A percentile compares a stretch with the other conserved stretches of the same genome.
These are phyloP conservation scores for Conops quadrifasciatus DNA, from an alignment of 2,888 invertebrate genomes.

Conservation along the genomic window DNA sequence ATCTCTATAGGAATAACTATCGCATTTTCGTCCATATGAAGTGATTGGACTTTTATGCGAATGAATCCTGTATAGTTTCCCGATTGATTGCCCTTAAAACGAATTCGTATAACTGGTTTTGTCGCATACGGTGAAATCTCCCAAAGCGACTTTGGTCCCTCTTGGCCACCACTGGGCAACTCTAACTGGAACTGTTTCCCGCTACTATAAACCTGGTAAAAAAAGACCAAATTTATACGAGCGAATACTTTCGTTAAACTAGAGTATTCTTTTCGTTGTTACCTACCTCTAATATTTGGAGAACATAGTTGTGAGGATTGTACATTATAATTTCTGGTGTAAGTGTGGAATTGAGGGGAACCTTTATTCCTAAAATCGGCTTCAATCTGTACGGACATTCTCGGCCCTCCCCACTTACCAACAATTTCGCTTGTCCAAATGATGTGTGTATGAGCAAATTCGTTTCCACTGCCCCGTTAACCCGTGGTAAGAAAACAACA, in stretches of 20 bases:
- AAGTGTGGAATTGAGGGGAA: constrained; percentile 91
- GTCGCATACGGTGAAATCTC: constrained; percentile 88
- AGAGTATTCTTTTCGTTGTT: neutral
- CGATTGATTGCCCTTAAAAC: constrained; percentile 78
- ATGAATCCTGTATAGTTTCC: constrained; percentile 88
- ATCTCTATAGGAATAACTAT: constrained; percentile 86
- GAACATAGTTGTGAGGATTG: constrained; percentile 88
- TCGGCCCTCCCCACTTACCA: constrained; percentile 84
- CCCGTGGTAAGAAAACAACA: constrained; percentile 93
- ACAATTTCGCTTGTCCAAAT: constrained; percentile 87
- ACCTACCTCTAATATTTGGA: constrained; percentile 82
- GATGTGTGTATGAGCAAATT: constrained; percentile 94
- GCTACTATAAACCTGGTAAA: constrained; percentile 83
- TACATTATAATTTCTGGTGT: constrained; percentile 90
- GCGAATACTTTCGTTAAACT: no score
- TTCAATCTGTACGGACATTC: constrained; percentile 91
- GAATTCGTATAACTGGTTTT: constrained; percentile 87
- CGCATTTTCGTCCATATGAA: constrained; percentile 51
- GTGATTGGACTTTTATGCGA: constrained; percentile 65
- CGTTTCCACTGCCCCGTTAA: constrained; percentile 87
- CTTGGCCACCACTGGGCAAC: constrained; percentile 78
- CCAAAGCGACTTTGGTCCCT: constrained; percentile 87
- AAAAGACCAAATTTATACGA: no score
- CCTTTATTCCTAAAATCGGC: constrained; percentile 88
- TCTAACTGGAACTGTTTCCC: constrained; percentile 90